These are phyloP conservation scores for Phenacoccus solenopsis DNA, from an alignment of 1,140 invertebrate species.

Conservation along the genomic window DNA sequence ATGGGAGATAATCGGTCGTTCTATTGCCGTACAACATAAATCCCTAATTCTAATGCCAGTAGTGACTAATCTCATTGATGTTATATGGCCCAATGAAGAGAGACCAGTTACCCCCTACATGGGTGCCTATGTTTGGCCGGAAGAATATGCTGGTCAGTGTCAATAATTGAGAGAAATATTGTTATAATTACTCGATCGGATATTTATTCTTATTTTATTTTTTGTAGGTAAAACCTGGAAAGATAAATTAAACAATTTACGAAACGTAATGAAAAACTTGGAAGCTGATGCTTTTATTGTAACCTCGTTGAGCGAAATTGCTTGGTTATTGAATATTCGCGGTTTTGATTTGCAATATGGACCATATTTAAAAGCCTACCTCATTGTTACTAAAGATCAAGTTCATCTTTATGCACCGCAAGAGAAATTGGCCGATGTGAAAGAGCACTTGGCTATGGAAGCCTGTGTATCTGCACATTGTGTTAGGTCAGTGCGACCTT, in stretches of 20 bases:
- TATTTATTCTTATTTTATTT: not conserved
- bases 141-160: slow-evolving; percentile 24
- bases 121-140: slow-evolving; percentile 23
- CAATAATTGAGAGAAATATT: not conserved
- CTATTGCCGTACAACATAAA: slow-evolving; percentile 36
- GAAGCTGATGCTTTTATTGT: slow-evolving; percentile 66
- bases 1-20: slow-evolving; percentile 45
- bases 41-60: slow-evolving; percentile 47
- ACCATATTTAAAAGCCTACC: slow-evolving; percentile 69
- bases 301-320: slow-evolving; percentile 81
- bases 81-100: slow-evolving; percentile 49
- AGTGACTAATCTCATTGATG: slow-evolving; percentile 63
- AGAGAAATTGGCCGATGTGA: slow-evolving; percentile 41
- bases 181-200: no score
- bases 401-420: slow-evolving; percentile 49
- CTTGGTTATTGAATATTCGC: slow-evolving; percentile 90
- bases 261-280: slow-evolving; percentile 47
- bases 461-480: slow-evolving; percentile 47
- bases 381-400: slow-evolving; percentile 49
- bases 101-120: slow-evolving; percentile 23
- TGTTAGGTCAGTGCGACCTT: slow-evolving; percentile 41
- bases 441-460: slow-evolving; percentile 43
- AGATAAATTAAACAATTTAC: slow-evolving; percentile 53
- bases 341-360: slow-evolving; percentile 79
- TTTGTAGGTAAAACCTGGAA: slow-evolving; percentile 51